These are phyloP conservation scores for Apotomis betuletana DNA, from an alignment of 2,888 invertebrate genomes.

Conservation along the genomic window DNA sequence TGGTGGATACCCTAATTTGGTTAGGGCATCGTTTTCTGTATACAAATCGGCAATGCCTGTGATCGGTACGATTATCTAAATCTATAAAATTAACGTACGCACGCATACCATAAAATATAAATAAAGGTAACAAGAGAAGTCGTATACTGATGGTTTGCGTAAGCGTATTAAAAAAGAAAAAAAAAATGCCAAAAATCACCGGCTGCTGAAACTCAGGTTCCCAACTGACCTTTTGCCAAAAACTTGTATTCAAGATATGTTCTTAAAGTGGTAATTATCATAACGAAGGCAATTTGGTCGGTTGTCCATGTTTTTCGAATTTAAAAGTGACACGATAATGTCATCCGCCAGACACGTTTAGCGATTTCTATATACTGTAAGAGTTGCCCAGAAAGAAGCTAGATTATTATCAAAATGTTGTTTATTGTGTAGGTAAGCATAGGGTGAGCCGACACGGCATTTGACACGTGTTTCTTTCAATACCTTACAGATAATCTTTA, in stretches of 20 bases:
- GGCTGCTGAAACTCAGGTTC: background rate
- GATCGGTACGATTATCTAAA: too few species aligned
- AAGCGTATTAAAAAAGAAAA: background rate
- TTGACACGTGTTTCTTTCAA: slow-evolving; percentile 31
- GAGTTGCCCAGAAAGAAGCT: background rate
- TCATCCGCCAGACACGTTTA: background rate
- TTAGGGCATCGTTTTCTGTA: too few species aligned
- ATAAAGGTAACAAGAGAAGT: too few species aligned
- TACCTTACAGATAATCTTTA: slow-evolving; percentile 25
- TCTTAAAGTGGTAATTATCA: slow-evolving; percentile 14
- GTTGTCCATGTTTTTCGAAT: slow-evolving; percentile 5
- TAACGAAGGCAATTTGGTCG: slow-evolving; percentile 10
- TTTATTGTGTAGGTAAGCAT: background rate
- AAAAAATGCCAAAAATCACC: slow-evolving; percentile 2
- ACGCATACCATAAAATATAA: too few species aligned
- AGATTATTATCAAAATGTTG: background rate
- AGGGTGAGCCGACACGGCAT: background rate
- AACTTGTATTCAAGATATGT: slow-evolving; percentile 7
- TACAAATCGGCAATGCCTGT: too few species aligned
- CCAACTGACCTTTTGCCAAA: slow-evolving; percentile 16
- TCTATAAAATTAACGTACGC: too few species aligned
- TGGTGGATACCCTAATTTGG: too few species aligned
- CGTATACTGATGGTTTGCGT: too few species aligned
- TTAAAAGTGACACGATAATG: slow-evolving; percentile 12
- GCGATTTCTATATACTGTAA: background rate